Evolutionary conservation across 2,797 vertebrate species (phyloP).

Genomic region (Mormyrops boulengeri): DNA sequence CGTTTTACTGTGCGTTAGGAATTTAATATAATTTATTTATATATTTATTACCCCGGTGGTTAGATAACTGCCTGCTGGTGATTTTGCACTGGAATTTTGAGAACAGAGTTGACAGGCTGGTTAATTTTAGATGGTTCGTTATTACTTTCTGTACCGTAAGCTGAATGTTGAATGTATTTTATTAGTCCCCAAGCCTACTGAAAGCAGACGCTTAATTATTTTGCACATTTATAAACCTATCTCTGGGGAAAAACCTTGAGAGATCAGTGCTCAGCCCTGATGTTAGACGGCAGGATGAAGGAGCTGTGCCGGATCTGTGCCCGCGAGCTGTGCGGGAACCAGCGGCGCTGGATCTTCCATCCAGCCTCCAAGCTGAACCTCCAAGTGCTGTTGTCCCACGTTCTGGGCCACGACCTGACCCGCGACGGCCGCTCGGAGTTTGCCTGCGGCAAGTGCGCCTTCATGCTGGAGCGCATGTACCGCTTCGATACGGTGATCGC

Average conservation of each 20-base stretch:
- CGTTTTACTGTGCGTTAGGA: not conserved
- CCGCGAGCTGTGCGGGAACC: conserved; percentile 87
- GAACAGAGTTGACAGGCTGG: not conserved
- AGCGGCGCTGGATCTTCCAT: conserved; percentile 96
- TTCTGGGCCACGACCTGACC: conserved; percentile 75
- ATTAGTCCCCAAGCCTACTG: not conserved
- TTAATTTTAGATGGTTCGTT: not conserved
- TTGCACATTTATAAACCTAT: not conserved
- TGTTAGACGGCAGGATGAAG: conserved; percentile 70
- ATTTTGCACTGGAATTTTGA: conserved; percentile 9
- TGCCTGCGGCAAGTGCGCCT: conserved; percentile 91
- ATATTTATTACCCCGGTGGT: not conserved
- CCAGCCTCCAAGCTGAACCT: conserved; percentile 83
- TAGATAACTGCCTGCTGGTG: not conserved
- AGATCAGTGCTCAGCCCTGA: conserved; percentile 18
- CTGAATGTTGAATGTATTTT: not conserved
- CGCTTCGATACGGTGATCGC: conserved; percentile 72
- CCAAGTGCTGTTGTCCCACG: conserved; percentile 87
- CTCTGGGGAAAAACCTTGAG: not conserved
- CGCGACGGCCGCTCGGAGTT: conserved; percentile 88
- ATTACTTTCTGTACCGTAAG: not conserved
- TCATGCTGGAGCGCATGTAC: conserved; percentile 95
- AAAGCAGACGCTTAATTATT: not conserved
- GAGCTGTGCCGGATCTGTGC: conserved; percentile 85
- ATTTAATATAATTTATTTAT: not conserved